Conservation (phyloP, 2,113 vertebrate genomes). For the Xiphophorus hellerii region DNA sequence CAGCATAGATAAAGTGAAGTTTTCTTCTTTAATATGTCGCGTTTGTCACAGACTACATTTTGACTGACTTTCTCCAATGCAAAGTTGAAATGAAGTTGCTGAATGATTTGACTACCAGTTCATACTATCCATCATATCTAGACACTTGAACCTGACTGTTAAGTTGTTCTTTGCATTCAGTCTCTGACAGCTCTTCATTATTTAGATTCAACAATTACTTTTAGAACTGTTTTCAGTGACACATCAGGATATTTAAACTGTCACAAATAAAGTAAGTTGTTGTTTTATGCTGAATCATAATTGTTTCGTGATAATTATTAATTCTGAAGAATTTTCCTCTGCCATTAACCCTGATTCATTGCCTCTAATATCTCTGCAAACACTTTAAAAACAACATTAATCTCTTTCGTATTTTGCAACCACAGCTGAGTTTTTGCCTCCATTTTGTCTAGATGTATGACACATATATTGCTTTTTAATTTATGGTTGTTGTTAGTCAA, state of each 20-base stretch:
- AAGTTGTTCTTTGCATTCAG: neutral
- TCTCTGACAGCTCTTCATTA: conserved; percentile 6
- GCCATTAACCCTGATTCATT: conserved; percentile 73
- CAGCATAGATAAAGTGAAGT: neutral
- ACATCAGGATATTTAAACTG: conserved; percentile 45
- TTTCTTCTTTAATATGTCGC: too few species aligned
- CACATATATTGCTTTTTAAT: conserved; percentile 67
- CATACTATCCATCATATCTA: neutral
- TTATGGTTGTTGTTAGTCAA: conserved; percentile 54
- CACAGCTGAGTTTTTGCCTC: neutral
- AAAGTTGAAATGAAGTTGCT: neutral
- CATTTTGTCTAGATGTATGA: conserved; percentile 44
- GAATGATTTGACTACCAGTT: neutral
- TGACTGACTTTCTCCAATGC: neutral
- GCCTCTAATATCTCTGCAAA: conserved; percentile 64
- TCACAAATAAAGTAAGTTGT: conserved; percentile 57
- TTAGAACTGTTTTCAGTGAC: conserved; percentile 26
- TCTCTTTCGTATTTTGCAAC: conserved; percentile 48
- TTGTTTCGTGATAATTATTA: conserved; percentile 66
- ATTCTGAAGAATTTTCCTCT: conserved; percentile 59
- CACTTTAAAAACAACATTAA: conserved; percentile 63
- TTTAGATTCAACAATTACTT: conserved; percentile 20
- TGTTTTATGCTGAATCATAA: conserved; percentile 65
- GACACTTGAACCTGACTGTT: neutral
- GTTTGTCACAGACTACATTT: neutral